Percentiles rank a stretch among this genome's conserved stretches.
Evolutionary conservation across 1,140 invertebrate species (phyloP).

Genomic region (Hesperophylax magnus): DNA sequence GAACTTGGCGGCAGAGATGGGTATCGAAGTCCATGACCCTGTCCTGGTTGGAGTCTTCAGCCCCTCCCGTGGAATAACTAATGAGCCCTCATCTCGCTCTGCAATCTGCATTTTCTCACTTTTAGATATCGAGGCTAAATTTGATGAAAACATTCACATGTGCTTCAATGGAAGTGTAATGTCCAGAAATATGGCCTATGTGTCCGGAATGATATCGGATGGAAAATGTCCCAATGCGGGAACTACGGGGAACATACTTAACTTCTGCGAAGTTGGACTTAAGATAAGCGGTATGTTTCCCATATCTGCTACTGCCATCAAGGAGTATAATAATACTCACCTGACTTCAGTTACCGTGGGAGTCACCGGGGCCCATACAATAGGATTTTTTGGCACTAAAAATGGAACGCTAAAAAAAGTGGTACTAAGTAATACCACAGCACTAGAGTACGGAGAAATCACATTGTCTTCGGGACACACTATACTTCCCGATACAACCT

Average conservation of each 20-base stretch:
- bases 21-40: constrained; percentile 82
- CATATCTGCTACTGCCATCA: constrained; percentile 80
- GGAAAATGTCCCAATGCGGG: constrained; percentile 90
- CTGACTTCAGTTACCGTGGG: constrained; percentile 86
- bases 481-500: constrained; percentile 86
- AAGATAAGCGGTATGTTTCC: constrained; percentile 92
- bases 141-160: constrained; percentile 97
- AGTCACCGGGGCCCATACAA: constrained; percentile 89
- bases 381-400: constrained; percentile 92
- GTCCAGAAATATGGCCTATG: constrained; percentile 93
- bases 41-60: constrained; percentile 90
- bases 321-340: constrained; percentile 85
- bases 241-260: constrained; percentile 89
- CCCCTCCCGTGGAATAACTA: constrained; percentile 85
- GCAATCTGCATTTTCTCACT: constrained; percentile 90
- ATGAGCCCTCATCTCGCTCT: constrained; percentile 82
- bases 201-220: constrained; percentile 91
- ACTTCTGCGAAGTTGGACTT: constrained; percentile 92
- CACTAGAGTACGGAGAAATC: constrained; percentile 85
- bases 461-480: constrained; percentile 79
- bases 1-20: constrained; percentile 84
- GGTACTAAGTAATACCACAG: constrained; percentile 75
- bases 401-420: constrained; percentile 87
- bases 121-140: constrained; percentile 90
- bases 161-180: constrained; percentile 96